Base-by-base conservation (phyloP, 2,797 vertebrate species). In the Betta splendens region DNA sequence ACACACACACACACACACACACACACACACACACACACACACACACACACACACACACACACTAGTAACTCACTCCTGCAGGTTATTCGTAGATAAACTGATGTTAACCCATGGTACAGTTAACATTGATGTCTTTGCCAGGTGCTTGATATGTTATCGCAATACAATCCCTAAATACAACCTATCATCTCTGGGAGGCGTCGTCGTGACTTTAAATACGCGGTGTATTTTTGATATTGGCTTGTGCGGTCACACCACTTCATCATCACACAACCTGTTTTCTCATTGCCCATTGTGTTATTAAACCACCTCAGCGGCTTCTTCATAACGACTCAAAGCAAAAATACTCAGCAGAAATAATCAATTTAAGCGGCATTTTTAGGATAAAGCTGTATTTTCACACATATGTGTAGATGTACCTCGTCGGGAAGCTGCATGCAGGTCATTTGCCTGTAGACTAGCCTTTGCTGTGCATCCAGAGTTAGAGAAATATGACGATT, bases 191-290 rank as follows among this genome's bases (percentile, higher is more conserved):
- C 83, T 82, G 83, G 85, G 85, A 90, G 49, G 75, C 64, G 44
- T 69, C 65, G 72, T 66, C 56, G 48, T 71, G 44, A 75, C 61
- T 73, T 77, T 77, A 69, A 73, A 84, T 63, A 77, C 7, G 67
- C 73, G 54, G 54, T 70, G 72, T 80, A 86, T 84, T 88, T 89
- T 88, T 88, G 68, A 87, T 85, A 89, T 80, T 48, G 50, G 75
- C 80, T 77, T 81, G 81, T 82, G 67, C 64, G 52, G 2, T 1
- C 45, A 51, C 64, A 60, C 46, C 40, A 21, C n/a, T n/a, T n/a
- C n/a, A n/a, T n/a, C n/a, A 38, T 50, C 22, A 13, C 56, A 54
- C 32, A 40, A 50, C 43, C 23, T 31, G 37, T 39, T 33, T 65
- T 44, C 21, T 32, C 56, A 60, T 47, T 52, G 40, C 52, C 64